A percentile compares a stretch with the other conserved stretches of the same genome.
Evolutionary conservation across 2,113 vertebrate species (phyloP).

Genomic region (Pagrus major): DNA sequence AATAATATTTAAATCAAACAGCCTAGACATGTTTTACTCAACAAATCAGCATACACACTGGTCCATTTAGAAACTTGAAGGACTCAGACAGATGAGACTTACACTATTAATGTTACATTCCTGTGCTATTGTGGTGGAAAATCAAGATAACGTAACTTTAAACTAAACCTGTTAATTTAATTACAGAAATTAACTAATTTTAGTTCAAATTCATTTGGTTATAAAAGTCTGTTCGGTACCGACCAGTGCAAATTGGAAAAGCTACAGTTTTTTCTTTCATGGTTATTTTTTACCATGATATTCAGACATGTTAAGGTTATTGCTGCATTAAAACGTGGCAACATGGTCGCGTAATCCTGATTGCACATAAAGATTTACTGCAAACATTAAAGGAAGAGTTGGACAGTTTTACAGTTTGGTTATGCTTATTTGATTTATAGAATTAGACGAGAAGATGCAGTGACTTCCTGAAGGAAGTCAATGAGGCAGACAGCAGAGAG

Average conservation of each 20-base stretch:
- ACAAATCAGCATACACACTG: neutral
- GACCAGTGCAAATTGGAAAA: too few species aligned
- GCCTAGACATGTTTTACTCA: neutral
- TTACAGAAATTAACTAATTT: too few species aligned
- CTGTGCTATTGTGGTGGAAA: too few species aligned
- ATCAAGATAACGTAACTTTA: too few species aligned
- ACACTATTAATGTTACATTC: neutral
- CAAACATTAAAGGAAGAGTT: neutral
- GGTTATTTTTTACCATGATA: too few species aligned
- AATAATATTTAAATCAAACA: neutral
- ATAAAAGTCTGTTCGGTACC: too few species aligned
- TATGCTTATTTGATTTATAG: neutral
- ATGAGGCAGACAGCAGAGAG: neutral
- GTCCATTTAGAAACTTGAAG: neutral
- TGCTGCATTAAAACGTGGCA: neutral
- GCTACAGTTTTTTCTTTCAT: neutral
- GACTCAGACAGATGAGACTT: too few species aligned
- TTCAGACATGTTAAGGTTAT: neutral
- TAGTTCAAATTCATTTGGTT: too few species aligned
- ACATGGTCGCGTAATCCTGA: neutral
- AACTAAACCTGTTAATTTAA: too few species aligned
- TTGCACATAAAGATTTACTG: neutral
- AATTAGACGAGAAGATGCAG: neutral
- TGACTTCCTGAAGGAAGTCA: neutral
- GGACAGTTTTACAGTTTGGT: neutral